Evolutionary conservation across 2,797 vertebrate genomes (phyloP), one percentile per base, ranked within the genome.

Genomic region (Champsocephalus gunnari): DNA sequence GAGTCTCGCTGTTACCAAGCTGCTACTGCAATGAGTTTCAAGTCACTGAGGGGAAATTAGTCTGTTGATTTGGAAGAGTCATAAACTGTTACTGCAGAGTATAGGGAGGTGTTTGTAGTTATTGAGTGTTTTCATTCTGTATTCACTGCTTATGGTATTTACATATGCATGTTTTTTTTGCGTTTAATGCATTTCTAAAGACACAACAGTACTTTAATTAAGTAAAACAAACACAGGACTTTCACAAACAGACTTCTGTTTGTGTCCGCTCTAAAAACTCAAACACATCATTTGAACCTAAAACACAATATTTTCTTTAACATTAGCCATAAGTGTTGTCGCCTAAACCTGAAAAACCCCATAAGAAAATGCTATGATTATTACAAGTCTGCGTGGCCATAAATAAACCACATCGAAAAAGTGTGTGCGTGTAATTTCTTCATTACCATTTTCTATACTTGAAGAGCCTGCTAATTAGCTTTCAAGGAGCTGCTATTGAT

Each of bases 391-490:
- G 4, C n/a, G 14, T 19, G 4, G 12, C 24, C 28, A 48, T 54
- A 45, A 45, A 54, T 28, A 28, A 28, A 4, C 28, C 28, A 28
- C 1, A 1, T 28, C 28, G 4, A 28, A 28, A 28, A 28, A 28
- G 3, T 74, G 34, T 60, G 19, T 19, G 7, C 9, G 24, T 12
- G 56, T 34, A 73, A 28, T 81, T 86, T 73, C 79, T 66, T 65
- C 43, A 79, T 88, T 80, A 82, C 51, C 66, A 54, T 81, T 82
- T 90, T 66, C 19, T 74, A 19, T 58, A 81, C 72, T 84, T 81
- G 66, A 86, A 82, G 77, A 81, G 61, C 56, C 55, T 75, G 44
- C 59, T 92, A 86, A 92, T 92, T 87, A 88, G 67, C 79, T 91
- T 88, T 87, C 75, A 87, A 80, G 74, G 80, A 87, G 73, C 75